phyloP scores from a whole-genome alignment of 2,113 vertebrate genomes.

The Semnornis frantzii region DNA sequence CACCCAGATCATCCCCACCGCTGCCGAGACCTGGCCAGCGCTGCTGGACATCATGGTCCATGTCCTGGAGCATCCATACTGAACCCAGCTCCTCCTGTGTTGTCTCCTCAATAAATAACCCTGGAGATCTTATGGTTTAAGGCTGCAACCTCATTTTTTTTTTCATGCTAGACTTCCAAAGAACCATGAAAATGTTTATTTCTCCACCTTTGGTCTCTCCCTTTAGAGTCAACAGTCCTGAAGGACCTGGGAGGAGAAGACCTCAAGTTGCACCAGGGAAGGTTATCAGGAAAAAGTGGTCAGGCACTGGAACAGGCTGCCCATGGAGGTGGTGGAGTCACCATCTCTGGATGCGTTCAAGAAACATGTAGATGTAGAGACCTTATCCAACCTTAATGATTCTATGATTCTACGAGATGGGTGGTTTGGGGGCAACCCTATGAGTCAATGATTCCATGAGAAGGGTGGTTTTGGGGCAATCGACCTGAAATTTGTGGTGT shows the following conservation, averaged over 20 bases:
- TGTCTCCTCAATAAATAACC: neutral
- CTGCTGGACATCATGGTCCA: conserved; percentile 83
- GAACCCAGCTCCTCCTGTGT: neutral
- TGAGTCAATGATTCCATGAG: no score
- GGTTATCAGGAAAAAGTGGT: no score
- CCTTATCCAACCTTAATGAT: no score
- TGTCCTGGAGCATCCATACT: conserved; percentile 79
- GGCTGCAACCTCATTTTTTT: rapidly evolving
- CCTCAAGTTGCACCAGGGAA: no score
- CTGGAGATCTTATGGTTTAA: neutral
- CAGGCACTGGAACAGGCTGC: no score
- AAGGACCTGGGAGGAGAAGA: neutral
- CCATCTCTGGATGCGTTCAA: no score
- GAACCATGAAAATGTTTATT: neutral
- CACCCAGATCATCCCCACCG: conserved; percentile 86
- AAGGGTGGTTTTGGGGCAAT: neutral
- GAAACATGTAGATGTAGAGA: no score
- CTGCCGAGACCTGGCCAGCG: conserved; percentile 86
- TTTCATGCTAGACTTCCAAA: neutral
- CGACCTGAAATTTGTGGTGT: neutral
- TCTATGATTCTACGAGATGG: no score
- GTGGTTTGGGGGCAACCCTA: no score
- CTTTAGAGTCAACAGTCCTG: neutral
- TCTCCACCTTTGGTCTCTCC: neutral
- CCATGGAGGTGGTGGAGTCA: no score